Base-by-base conservation (phyloP, 2,113 vertebrate genomes). In the Dissostichus mawsoni region DNA sequence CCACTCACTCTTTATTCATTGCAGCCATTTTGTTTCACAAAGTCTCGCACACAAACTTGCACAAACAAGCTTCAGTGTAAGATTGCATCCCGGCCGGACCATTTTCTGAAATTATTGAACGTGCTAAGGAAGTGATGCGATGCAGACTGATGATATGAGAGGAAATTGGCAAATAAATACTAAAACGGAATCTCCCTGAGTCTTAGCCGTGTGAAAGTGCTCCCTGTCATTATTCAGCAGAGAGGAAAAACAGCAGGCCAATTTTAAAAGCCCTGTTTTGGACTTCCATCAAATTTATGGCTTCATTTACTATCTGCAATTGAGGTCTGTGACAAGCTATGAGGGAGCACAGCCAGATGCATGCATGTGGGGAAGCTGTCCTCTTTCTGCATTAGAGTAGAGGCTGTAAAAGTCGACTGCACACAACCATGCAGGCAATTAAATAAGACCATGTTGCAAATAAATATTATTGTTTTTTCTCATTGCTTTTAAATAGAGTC, bases 1-100 rank as follows among this genome's bases (percentile, higher is more conserved):
- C 81, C 44, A 44, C 76, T 87, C 77, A 57, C 78, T 91, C 80
- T 88, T 86, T 90, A 91, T 90, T 91, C 88, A 86, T 83, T 91
- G 89, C 82, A 86, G 88, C 79, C 86, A 81, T 93, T 90, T 89
- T 90, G 89, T 91, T 84, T 89, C 83, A 87, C 84, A 77, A 81
- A 76, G 80, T 78, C 76, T 89, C 44, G 14, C 3, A 73, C 41
- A 29, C 47, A 48, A 3, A 50, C 20, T 29, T 13, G 20, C 11
- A 69, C 29, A 69, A 25, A 61, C 76, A 80, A 75, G 61, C 74
- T 23, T 23, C 29, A n/a, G 63, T 74, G 52, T 72, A 67, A 80
- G 76, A 89, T 90, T 80, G 74, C 75, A 87, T 86, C 78, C 85
- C 64, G 61, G 78, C 62, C 11, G 16, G 51, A 71, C 68, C 69